Base-by-base conservation (phyloP, 2,797 vertebrate species). In the Lagocephalus sceleratus region DNA sequence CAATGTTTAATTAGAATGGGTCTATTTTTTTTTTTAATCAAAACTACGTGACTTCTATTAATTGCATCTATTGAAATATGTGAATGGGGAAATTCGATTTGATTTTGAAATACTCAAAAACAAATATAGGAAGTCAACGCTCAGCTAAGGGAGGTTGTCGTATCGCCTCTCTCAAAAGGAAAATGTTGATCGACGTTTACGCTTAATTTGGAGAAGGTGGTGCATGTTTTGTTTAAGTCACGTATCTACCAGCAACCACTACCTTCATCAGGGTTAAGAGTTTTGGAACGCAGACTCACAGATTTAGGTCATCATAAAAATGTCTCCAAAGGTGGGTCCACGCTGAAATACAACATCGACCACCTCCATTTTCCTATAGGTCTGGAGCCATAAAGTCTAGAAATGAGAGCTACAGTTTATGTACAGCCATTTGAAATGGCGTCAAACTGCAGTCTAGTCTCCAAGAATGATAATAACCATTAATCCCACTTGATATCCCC, bases 321-420 rank as follows among this genome's bases (percentile, higher is more conserved):
- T 23, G 52, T 51, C 52, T 63, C 38, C 47, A 60, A 68, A 60
- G 52, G 64, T 68, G 25, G 40, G 73, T 25, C 74, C 47, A 55
- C 48, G 19, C 57, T 60, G 60, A 62, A 73, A 72, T 64, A 68
- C 56, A 68, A 53, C 67, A 57, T 49, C 57, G 56, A 7, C 68
- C 51, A 52, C 57, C 55, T 78, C 40, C 46, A 65, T 64, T 64
- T 73, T 51, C 61, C 60, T 68, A 17, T 46, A 63, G 59, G 72
- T 63, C 62, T 66, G 78, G 74, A 76, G 74, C 61, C 80, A 69
- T 76, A 52, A 64, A 72, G 75, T 75, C 73, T 71, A 75, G 68
- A 75, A 79, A 72, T 60, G 51, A 71, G 62, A 71, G 64, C 64
- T 72, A 14, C 52, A 75, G 49, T 80, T 76, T 71, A 64, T 80